phyloP scores from a whole-genome alignment of 2,797 vertebrate genomes.

The Micromesistius poutassou region DNA sequence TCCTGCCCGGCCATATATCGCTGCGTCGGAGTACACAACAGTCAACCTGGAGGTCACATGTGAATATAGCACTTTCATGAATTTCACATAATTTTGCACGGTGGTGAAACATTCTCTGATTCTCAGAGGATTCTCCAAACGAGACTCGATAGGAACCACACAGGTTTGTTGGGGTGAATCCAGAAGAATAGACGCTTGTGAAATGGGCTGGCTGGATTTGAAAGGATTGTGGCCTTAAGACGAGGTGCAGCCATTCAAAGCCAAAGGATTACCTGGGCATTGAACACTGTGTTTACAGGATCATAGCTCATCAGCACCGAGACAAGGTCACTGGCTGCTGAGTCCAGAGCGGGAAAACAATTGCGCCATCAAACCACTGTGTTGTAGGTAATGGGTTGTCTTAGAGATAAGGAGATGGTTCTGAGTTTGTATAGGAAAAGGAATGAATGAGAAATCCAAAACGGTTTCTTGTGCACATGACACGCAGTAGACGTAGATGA shows the following conservation, averaged over 20 bases:
- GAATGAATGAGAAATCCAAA: too few species aligned
- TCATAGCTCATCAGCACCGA: constrained; percentile 41
- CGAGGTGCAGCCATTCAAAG: constrained; percentile 56
- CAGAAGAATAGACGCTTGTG: neutral
- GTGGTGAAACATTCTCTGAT: neutral
- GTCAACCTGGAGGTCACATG: neutral
- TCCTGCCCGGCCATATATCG: neutral
- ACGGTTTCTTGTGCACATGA: neutral
- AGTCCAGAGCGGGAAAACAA: constrained; percentile 9
- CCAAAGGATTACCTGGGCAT: constrained; percentile 43
- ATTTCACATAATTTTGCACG: neutral
- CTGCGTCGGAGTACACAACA: neutral
- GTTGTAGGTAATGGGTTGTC: constrained; percentile 23
- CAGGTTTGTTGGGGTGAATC: neutral
- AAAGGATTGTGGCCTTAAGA: constrained; percentile 29
- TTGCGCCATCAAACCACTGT: constrained; percentile 29
- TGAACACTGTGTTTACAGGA: constrained; percentile 57
- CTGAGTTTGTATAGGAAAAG: too few species aligned
- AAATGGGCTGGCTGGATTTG: neutral
- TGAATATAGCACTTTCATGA: neutral
- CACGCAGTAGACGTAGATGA: neutral
- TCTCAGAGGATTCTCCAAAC: neutral
- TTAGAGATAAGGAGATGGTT: constrained; percentile 34
- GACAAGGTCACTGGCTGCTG: constrained; percentile 42
- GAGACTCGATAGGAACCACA: neutral